Evolutionary conservation across 2,797 vertebrate genomes (phyloP).

Genomic region (Enteromius treurensis): DNA sequence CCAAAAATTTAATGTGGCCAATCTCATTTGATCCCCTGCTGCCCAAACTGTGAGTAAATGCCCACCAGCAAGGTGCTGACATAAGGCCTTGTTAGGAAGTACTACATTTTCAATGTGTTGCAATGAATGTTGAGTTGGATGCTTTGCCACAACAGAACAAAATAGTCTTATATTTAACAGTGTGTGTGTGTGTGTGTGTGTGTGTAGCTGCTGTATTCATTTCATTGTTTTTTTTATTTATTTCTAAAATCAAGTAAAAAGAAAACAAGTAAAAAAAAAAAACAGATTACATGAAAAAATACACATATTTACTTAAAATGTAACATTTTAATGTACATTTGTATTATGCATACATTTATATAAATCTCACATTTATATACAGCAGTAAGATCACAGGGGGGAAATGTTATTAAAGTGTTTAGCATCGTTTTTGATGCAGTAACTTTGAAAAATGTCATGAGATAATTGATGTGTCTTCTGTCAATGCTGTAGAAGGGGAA

Average conservation of each 20-base stretch:
- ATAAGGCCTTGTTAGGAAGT: slow-evolving; percentile 42
- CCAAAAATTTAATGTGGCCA: slow-evolving; percentile 54
- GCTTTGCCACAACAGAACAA: slow-evolving; percentile 3
- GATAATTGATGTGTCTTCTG: too few relatives aligned
- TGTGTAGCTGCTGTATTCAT: not conserved
- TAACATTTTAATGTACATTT: not conserved
- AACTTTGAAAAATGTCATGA: too few relatives aligned
- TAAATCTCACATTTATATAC: too few relatives aligned
- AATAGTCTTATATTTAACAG: not conserved
- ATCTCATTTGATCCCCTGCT: slow-evolving; percentile 49
- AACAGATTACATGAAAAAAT: too few relatives aligned
- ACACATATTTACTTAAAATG: not conserved
- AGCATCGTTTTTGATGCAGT: too few relatives aligned
- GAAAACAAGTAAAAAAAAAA: too few relatives aligned
- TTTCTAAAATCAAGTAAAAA: too few relatives aligned
- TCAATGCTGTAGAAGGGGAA: too few relatives aligned
- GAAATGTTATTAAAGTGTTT: not conserved
- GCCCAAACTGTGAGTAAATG: slow-evolving; percentile 44
- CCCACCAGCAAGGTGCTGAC: slow-evolving; percentile 22
- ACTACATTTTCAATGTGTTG: slow-evolving; percentile 25
- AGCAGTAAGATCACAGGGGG: too few relatives aligned
- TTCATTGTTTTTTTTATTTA: accelerated
- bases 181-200: too few relatives aligned
- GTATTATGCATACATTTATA: not conserved
- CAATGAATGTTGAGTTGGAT: slow-evolving; percentile 30